Evolutionary conservation across 2,113 vertebrate species (phyloP), one percentile per base, ranked within the genome.

Genomic region (Gambusia affinis): DNA sequence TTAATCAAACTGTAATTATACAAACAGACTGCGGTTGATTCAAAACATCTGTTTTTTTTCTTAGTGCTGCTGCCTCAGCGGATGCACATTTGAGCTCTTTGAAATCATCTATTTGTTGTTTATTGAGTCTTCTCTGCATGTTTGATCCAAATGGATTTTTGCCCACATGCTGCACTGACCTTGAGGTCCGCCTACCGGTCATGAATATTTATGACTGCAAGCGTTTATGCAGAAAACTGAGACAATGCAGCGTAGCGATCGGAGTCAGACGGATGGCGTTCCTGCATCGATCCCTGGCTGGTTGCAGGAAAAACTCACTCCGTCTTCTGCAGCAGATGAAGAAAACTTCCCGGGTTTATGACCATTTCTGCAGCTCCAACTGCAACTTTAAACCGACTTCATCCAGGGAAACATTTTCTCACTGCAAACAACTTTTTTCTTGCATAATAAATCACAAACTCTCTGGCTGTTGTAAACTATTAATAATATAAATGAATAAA

Each of bases 141-240:
- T 78, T 44, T 42, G 22, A 73, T 74, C 75, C 42, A 63, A 83
- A 62, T 70, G 47, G 54, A 72, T 66, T 7, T 79, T 85, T 73
- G 27, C 68, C 63, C 82, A 66, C 74, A 75, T 71, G 67, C 62
- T 67, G 64, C 1, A 0, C 79, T 81, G 85, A 87, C 85, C 87
- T 76, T 70, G 33, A 75, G 44, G 79, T 74, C 67, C 67, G 31
- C 68, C 76, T 71, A 71, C 76, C 22, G 33, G 15, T 69, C 68
- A 75, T 82, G 72, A 84, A 88, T 86, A 85, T 85, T 81, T 62
- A 86, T 81, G 47, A 2, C 12, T 30, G 31, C 27, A 11, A 73
- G 64, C 74, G 15, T 77, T 85, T 69, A 65, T 82, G 79, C 82
- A 76, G 61, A 80, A 29, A 51, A 27, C 22, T 61, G 35, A 44